phyloP scores from a whole-genome alignment of 2,888 invertebrate species.

The Steromphala cineraria region DNA sequence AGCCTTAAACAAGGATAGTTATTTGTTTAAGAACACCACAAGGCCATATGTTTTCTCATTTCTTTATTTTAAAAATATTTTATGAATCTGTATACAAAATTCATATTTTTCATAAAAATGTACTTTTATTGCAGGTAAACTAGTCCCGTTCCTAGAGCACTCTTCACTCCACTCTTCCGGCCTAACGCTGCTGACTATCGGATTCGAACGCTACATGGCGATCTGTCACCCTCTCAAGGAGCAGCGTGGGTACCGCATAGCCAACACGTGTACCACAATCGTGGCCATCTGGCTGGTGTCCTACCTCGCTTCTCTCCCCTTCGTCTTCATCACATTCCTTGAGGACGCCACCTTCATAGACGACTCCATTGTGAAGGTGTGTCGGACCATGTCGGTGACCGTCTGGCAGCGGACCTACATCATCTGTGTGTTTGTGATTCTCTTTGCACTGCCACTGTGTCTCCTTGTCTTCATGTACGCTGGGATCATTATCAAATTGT shows the following conservation, averaged over 20 bases:
- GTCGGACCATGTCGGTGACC: slow-evolving; percentile 38
- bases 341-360: slow-evolving; percentile 81
- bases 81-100: too few species aligned
- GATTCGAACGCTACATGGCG: slow-evolving; percentile 92
- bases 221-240: slow-evolving; percentile 91
- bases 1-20: too few species aligned
- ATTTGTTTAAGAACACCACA: too few species aligned
- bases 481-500: slow-evolving; percentile 43
- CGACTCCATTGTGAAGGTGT: slow-evolving; percentile 38
- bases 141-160: slow-evolving; percentile 93
- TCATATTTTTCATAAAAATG: too few species aligned
- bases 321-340: slow-evolving; percentile 87
- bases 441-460: slow-evolving; percentile 47
- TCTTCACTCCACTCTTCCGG: slow-evolving; percentile 95
- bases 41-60: too few species aligned
- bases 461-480: slow-evolving; percentile 47
- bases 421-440: slow-evolving; percentile 39
- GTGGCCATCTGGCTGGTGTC: slow-evolving; percentile 71
- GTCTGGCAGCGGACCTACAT: slow-evolving; percentile 36
- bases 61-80: too few species aligned
- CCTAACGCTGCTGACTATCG: slow-evolving; percentile 93
- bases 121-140: slow-evolving; percentile 83
- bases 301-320: slow-evolving; percentile 80
- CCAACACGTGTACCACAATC: slow-evolving; percentile 21
- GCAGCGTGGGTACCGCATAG: slow-evolving; percentile 65